phyloP scores from a whole-genome alignment of 2,113 vertebrate genomes.

The Capra hircus region DNA sequence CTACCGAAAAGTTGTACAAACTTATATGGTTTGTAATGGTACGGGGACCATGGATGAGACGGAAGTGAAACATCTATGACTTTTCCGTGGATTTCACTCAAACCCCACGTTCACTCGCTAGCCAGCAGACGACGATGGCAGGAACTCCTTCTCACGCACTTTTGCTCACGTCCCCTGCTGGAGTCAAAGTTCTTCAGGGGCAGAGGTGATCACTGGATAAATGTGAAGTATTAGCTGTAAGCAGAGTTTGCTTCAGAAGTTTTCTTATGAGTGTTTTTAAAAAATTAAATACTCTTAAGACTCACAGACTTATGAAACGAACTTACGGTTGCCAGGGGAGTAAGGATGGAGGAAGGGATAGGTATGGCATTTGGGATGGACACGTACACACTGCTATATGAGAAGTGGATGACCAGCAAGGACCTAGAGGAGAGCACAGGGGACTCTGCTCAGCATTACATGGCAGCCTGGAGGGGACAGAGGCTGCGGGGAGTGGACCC shows the following conservation, averaged over 20 bases:
- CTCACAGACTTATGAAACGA: background rate
- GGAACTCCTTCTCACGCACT: background rate
- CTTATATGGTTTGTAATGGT: background rate
- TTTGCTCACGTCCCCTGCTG: background rate
- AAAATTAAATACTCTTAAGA: background rate
- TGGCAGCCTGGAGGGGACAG: background rate
- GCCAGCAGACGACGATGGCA: rapidly evolving
- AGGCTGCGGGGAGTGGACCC: background rate
- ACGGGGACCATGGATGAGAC: rapidly evolving
- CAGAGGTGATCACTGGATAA: background rate
- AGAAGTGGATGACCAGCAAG: background rate
- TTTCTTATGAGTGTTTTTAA: background rate
- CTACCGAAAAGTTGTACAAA: background rate
- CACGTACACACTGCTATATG: rapidly evolving
- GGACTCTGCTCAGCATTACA: background rate
- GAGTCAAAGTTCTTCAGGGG: background rate
- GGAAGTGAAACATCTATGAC: background rate
- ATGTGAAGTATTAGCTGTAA: background rate
- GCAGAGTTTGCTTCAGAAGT: background rate
- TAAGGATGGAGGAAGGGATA: background rate
- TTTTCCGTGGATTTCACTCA: background rate
- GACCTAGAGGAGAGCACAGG: background rate
- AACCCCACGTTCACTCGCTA: background rate
- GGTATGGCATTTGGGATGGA: background rate
- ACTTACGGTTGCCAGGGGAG: background rate